These are phyloP conservation scores for Drosophila villosipedis DNA, from an alignment of 2,888 invertebrate genomes.

Conservation along the genomic window DNA sequence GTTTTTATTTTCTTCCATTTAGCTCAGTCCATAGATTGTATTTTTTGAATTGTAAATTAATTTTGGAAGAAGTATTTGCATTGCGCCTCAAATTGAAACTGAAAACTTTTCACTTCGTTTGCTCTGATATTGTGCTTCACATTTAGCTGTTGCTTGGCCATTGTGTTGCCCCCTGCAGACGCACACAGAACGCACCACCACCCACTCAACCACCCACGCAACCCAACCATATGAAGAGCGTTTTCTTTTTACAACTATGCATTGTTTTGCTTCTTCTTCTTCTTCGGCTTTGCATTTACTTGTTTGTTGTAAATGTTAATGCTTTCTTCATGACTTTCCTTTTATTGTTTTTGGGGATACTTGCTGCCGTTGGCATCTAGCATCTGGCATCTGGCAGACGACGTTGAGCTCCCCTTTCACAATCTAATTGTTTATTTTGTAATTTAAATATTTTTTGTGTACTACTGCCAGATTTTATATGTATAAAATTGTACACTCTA, in stretches of 20 bases:
- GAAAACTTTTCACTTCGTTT: slow-evolving; percentile 65
- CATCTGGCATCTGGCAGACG: slow-evolving; percentile 54
- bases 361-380: slow-evolving; percentile 61
- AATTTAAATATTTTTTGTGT: slow-evolving; percentile 72
- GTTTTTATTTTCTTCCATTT: slow-evolving; percentile 4
- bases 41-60: slow-evolving; percentile 56
- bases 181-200: slow-evolving; percentile 11
- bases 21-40: slow-evolving; percentile 1
- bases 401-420: slow-evolving; percentile 50
- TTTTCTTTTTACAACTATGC: slow-evolving; percentile 58
- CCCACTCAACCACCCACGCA: slow-evolving; percentile 19
- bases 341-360: slow-evolving; percentile 48
- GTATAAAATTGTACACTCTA: background rate
- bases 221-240: slow-evolving; percentile 52
- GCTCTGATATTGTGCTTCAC: slow-evolving; percentile 66
- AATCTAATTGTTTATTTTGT: slow-evolving; percentile 80
- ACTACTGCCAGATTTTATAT: slow-evolving; percentile 35
- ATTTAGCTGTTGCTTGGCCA: slow-evolving; percentile 52
- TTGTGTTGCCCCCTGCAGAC: slow-evolving; percentile 33
- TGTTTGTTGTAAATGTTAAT: slow-evolving; percentile 54
- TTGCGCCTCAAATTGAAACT: slow-evolving; percentile 53
- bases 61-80: slow-evolving; percentile 49
- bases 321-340: slow-evolving; percentile 68
- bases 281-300: slow-evolving; percentile 2
- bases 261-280: slow-evolving; percentile 41